A percentile compares a stretch with the other conserved stretches of the same genome.
Conservation (phyloP, 2,888 invertebrate species). For the Teinopalpus imperialis region DNA sequence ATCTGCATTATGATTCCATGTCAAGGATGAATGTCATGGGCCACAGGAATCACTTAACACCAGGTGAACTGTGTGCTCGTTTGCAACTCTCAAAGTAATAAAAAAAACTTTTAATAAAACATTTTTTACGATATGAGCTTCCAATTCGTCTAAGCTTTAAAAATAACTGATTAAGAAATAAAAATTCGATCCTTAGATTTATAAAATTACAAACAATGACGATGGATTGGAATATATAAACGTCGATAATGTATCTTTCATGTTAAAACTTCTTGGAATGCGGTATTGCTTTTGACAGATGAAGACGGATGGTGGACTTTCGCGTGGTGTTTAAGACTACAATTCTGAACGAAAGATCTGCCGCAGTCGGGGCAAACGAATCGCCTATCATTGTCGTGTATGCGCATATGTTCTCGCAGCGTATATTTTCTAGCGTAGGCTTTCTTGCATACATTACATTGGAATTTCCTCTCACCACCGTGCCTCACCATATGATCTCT, state of each 20-base stretch:
- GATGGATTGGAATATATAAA: too few species aligned
- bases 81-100: too few species aligned
- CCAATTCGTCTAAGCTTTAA: too few species aligned
- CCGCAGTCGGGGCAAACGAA: constrained; percentile 63
- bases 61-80: too few species aligned
- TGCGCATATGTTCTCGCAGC: constrained; percentile 67
- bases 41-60: too few species aligned
- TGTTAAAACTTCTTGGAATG: constrained; percentile 26
- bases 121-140: too few species aligned
- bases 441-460: constrained; percentile 75
- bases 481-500: constrained; percentile 79
- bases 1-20: too few species aligned
- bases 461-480: constrained; percentile 72
- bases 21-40: too few species aligned
- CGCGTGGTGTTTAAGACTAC: constrained; percentile 63
- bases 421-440: constrained; percentile 72
- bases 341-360: constrained; percentile 63
- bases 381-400: constrained; percentile 65
- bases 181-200: too few species aligned
- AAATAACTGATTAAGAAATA: too few species aligned
- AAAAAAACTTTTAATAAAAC: too few species aligned
- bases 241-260: constrained; percentile 12
- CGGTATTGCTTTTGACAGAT: constrained; percentile 26
- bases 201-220: too few species aligned
- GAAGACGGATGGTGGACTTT: constrained; percentile 58